Percentiles rank a stretch among this genome's conserved stretches.
Conservation (phyloP, 2,888 invertebrate species). For the Sinotaia quadrata region DNA sequence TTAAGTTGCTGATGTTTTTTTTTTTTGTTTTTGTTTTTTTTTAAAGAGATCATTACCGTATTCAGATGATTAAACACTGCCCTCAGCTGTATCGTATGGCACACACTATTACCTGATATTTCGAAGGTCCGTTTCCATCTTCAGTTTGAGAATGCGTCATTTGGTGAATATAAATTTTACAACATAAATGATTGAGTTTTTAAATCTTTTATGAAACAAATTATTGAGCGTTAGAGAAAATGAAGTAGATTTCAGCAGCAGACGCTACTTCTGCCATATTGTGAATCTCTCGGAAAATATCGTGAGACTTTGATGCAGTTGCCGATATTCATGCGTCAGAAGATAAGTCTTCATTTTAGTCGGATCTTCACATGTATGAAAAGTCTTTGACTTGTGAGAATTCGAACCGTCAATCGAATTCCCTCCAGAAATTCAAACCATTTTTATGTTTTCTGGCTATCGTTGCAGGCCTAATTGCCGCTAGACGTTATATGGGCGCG, state of each 20-base stretch:
- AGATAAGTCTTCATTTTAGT: conserved; percentile 15
- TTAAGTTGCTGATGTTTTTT: no score
- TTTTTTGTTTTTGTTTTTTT: no score
- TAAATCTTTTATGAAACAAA: neutral
- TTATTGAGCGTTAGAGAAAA: neutral
- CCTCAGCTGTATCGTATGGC: no score
- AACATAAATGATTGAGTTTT: neutral
- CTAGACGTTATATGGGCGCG: conserved; percentile 59
- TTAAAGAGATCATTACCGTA: no score
- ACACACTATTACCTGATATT: no score
- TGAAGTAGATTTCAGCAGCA: neutral
- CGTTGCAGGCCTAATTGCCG: conserved; percentile 30
- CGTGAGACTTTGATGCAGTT: conserved; percentile 13
- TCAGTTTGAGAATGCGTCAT: neutral
- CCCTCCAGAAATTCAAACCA: neutral
- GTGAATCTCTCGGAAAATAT: conserved; percentile 14
- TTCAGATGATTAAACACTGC: no score
- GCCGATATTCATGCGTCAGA: conserved; percentile 21
- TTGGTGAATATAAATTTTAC: neutral
- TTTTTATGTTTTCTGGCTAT: conserved; percentile 25
- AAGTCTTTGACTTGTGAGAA: neutral
- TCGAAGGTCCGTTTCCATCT: conserved; percentile 5
- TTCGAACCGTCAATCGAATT: neutral
- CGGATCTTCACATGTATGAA: conserved; percentile 19
- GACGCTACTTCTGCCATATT: conserved; percentile 8